phyloP scores from a whole-genome alignment of 2,888 invertebrate species.

The Proisotoma minuta region DNA sequence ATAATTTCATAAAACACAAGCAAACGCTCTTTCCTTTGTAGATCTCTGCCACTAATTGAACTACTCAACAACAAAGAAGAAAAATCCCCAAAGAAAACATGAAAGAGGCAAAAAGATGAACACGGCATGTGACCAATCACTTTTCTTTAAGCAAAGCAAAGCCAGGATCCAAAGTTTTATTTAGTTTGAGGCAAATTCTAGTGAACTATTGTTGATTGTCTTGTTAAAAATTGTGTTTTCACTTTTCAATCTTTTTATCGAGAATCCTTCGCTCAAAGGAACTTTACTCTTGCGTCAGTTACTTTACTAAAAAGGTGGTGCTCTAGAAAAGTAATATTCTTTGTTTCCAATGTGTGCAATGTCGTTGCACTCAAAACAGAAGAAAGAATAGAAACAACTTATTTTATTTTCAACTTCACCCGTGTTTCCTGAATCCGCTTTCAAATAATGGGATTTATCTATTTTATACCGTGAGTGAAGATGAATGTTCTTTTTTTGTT shows the following conservation, averaged over 20 bases:
- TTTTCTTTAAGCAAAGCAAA: too few relatives aligned
- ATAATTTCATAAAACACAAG: too few relatives aligned
- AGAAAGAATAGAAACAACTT: background rate
- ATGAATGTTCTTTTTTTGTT: too few relatives aligned
- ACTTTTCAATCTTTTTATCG: too few relatives aligned
- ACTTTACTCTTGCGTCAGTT: background rate
- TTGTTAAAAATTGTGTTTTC: background rate
- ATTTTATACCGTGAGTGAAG: too few relatives aligned
- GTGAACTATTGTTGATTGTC: background rate
- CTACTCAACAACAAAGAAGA: conserved; percentile 7
- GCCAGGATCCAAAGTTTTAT: background rate
- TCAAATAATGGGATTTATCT: conserved; percentile 15
- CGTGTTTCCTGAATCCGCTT: conserved; percentile 26
- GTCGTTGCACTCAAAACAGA: too few relatives aligned
- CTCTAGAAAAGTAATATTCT: too few relatives aligned
- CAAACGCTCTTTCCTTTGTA: background rate
- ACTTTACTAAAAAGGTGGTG: background rate
- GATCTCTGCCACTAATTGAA: conserved; percentile 7
- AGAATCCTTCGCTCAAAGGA: background rate
- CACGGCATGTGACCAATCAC: background rate
- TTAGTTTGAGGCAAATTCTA: background rate
- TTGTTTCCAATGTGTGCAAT: too few relatives aligned
- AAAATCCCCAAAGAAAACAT: conserved; percentile 6
- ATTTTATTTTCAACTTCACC: conserved; percentile 10
- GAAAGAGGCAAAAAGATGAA: background rate